Evolutionary conservation across 2,888 invertebrate species (phyloP).

Genomic region (Aquatica leii): DNA sequence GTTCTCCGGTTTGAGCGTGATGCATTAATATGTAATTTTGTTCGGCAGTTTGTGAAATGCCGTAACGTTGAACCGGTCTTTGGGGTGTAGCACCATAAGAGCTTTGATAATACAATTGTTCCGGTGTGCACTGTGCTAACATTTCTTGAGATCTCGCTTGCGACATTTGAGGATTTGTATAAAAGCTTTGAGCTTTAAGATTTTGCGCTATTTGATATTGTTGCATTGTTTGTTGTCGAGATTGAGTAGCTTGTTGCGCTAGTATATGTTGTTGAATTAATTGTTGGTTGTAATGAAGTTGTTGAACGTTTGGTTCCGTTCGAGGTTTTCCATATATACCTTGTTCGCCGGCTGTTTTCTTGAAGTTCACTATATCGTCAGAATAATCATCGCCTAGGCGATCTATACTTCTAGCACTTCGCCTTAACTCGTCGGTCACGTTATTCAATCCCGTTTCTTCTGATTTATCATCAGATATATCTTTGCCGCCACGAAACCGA

Average conservation of each 20-base stretch:
- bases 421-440: constrained; percentile 66
- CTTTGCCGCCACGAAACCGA: constrained; percentile 73
- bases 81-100: constrained; percentile 50
- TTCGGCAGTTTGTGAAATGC: constrained; percentile 44
- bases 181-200: constrained; percentile 51
- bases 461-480: constrained; percentile 66
- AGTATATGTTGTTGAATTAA: constrained; percentile 64
- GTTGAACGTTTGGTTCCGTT: constrained; percentile 59
- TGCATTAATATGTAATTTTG: constrained; percentile 51
- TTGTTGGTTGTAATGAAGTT: constrained; percentile 57
- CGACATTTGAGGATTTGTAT: constrained; percentile 50
- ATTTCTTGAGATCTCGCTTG: constrained; percentile 67
- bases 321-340: constrained; percentile 70
- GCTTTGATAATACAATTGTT: constrained; percentile 55
- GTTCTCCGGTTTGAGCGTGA: constrained; percentile 21
- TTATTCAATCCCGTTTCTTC: constrained; percentile 69
- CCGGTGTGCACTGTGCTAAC: constrained; percentile 60
- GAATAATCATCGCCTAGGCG: constrained; percentile 58
- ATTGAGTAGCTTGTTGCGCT: constrained; percentile 54
- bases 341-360: constrained; percentile 65
- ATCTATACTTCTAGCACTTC: constrained; percentile 38
- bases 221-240: constrained; percentile 61
- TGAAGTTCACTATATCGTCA: constrained; percentile 55
- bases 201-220: constrained; percentile 60
- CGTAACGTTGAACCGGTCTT: constrained; percentile 44